Evolutionary conservation across 2,113 vertebrate species (phyloP), one percentile per base, ranked within the genome.

Genomic region (Coreoperca whiteheadi): DNA sequence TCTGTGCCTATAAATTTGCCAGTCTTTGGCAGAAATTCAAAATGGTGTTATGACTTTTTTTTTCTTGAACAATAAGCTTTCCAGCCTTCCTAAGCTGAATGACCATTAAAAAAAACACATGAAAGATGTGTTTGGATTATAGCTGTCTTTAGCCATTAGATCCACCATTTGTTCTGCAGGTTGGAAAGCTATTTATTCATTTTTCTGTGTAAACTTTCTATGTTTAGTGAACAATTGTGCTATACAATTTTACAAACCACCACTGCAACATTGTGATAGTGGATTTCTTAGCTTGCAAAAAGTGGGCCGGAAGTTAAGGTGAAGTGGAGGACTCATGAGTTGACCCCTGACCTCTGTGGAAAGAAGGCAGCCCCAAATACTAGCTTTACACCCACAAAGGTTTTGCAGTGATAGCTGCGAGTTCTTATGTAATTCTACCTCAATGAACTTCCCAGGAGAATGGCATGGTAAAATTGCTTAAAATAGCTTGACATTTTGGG

Each of bases 291-390:
- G 23, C 12, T 74, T 72, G 10, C 8, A 54, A 57, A 77, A 77
- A n/a, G 25, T 25, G 20, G 43, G 32, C 28, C 37, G 6, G 43
- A 81, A 7, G 73, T 66, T 43, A 84, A 74, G 48, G 60, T 63
- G 56, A 81, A 88, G 34, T 85, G 79, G 54, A 88, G 82, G 68
- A 92, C 85, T 90, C 18, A 1, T 63, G 68, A 90, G 79, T 78
- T 93, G 91, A 90, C 56, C 90, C 87, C 88, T 92, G 89, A 94
- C 88, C 89, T 92, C 88, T 89, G 79, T 59, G 34, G 61, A 79
- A 84, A 56, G 46, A 89, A 73, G 32, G 16, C 67, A 73, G 32
- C 23, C 61, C 68, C 12, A 76, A 73, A 74, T 61, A 32, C 54
- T 78, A 41, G n/a, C 18, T 54, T 57, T 59, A 41, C 50, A 60